Conservation (phyloP, 2,113 vertebrate species). For the Melanotaenia duboulayi region DNA sequence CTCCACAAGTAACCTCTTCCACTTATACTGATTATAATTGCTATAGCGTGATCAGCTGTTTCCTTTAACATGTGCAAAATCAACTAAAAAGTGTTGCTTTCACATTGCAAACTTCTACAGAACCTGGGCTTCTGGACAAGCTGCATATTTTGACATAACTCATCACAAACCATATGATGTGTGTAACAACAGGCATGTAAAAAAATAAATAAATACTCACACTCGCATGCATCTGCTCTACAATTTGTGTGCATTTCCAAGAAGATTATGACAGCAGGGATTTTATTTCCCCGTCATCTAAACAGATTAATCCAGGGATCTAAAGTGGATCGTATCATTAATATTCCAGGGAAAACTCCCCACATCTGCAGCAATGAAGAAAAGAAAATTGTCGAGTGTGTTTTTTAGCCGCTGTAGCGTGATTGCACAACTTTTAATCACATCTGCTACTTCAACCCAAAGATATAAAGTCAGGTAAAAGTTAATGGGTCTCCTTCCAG, state of each 20-base stretch:
- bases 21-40: too few relatives aligned
- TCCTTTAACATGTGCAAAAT: too few relatives aligned
- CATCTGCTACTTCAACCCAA: background rate
- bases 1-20: too few relatives aligned
- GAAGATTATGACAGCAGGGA: slow-evolving; percentile 73
- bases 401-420: slow-evolving; percentile 37
- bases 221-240: slow-evolving; percentile 47
- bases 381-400: slow-evolving; percentile 15
- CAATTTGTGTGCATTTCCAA: slow-evolving; percentile 48
- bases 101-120: background rate
- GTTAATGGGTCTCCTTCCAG: background rate
- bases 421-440: background rate
- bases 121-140: background rate
- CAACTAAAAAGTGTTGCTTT: background rate
- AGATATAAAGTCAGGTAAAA: slow-evolving; percentile 12
- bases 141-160: background rate
- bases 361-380: slow-evolving; percentile 44
- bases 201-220: background rate
- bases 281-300: slow-evolving; percentile 65
- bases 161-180: slow-evolving; percentile 26
- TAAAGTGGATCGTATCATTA: slow-evolving; percentile 54
- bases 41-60: too few relatives aligned
- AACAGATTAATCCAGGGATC: slow-evolving; percentile 64
- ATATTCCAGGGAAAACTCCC: slow-evolving; percentile 48
- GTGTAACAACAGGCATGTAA: background rate